A percentile compares a stretch with the other conserved stretches of the same genome.
Evolutionary conservation across 2,797 vertebrate genomes (phyloP).

Genomic region (Simalia tracyae): DNA sequence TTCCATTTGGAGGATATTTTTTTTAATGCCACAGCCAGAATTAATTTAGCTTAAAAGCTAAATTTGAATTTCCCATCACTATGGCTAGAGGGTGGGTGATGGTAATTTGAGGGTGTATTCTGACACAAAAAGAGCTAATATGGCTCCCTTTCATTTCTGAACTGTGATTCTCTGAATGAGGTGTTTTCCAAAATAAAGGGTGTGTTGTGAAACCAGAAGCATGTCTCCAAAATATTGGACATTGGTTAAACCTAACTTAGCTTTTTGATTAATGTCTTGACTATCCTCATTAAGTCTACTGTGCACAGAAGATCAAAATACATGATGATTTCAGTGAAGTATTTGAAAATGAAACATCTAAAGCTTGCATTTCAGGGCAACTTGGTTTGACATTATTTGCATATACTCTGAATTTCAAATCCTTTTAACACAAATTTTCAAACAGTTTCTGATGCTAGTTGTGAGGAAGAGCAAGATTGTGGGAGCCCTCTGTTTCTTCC

Average conservation of each 20-base stretch:
- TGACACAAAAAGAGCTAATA: conserved; percentile 24
- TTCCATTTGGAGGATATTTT: not conserved
- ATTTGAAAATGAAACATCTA: not conserved
- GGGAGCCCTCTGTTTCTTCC: not conserved
- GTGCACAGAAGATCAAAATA: not conserved
- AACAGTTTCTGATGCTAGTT: not conserved
- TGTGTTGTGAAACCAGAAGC: not conserved
- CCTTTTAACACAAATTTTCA: not conserved
- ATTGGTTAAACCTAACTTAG: not conserved
- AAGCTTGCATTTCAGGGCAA: not conserved
- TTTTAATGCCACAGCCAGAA: conserved; percentile 6
- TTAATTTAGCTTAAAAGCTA: conserved; percentile 15
- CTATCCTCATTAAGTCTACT: not conserved
- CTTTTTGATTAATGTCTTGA: not conserved
- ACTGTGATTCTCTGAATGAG: not conserved
- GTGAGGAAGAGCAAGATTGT: not conserved
- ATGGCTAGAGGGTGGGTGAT: not conserved
- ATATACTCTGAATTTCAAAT: not conserved
- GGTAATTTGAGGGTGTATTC: not conserved
- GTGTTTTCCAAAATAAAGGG: conserved; percentile 5
- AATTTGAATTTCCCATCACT: conserved; percentile 14
- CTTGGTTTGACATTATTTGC: not conserved
- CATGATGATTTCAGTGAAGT: not conserved
- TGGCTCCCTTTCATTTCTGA: conserved; percentile 35
- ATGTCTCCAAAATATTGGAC: not conserved